These are phyloP conservation scores for Fregata magnificens DNA, from an alignment of 2,113 vertebrate genomes.

Conservation along the genomic window DNA sequence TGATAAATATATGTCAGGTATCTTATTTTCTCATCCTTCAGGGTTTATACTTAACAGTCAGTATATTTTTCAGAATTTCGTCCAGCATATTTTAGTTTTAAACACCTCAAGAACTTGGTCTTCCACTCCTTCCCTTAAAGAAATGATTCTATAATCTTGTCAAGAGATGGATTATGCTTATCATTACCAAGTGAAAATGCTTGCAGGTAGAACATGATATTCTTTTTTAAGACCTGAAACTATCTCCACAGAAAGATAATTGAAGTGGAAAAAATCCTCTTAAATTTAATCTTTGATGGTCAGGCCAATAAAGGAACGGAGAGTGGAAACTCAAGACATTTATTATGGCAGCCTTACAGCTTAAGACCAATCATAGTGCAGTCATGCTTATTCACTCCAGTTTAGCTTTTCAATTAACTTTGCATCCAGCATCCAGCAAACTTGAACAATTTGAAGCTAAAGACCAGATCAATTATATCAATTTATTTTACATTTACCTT, in stretches of 20 bases:
- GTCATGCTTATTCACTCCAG: not conserved
- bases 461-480: not conserved
- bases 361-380: not conserved
- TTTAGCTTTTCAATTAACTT: not conserved
- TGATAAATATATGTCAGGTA: not conserved
- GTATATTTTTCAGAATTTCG: not conserved
- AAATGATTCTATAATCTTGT: not conserved
- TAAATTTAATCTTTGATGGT: not conserved
- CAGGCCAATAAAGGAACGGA: not conserved
- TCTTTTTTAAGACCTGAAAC: not conserved
- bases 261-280: not conserved
- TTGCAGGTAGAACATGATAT: not conserved
- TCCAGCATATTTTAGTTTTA: not conserved
- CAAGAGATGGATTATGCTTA: not conserved
- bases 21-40: not conserved
- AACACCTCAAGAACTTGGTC: not conserved
- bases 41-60: not conserved
- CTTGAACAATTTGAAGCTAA: not conserved
- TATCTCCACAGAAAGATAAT: not conserved
- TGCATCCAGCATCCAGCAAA: not conserved
- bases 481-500: not conserved
- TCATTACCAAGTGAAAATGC: not conserved
- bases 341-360: not conserved
- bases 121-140: not conserved
- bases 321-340: not conserved